Evolutionary conservation across 2,113 vertebrate species (phyloP), one percentile per base, ranked within the genome.

Genomic region (Sinocyclocheilus maitianheensis): DNA sequence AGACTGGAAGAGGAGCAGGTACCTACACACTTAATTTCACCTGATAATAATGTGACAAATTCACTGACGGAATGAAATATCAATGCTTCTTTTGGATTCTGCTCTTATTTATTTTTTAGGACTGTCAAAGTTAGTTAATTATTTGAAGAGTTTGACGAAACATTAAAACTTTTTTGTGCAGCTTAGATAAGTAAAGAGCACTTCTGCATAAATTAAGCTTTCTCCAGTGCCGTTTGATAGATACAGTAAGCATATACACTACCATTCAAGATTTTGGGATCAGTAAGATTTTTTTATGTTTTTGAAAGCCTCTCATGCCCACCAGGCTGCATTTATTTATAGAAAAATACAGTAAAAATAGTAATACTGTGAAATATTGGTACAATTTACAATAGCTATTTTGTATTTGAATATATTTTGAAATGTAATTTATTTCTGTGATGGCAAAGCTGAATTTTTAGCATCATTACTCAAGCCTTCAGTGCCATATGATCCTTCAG

Each of bases 1-100:
- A 94, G 95, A 82, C 83, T 97, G 89, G 95, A 96, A 60, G 96
- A 97, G 87, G 96, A 97, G 79, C 97, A 98, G 96, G 97, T 96
- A 85, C 75, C 82, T 14, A 11, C 37, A 0, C 0, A 26, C n/a
- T 65, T 46, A 9, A 6, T 53, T 51, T 18, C 43, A 46, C 18
- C 20, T 2, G 5, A 51, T 46, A 34, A 26, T 24, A 16, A 55
- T 63, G 40, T 30, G 24, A 53, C 16, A n/a, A 30, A 34, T 48
- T 43, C 71, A 24, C 9, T 43, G n/a, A 76, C 22, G 22, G 8
- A 43, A 43, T 30, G 12, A 40, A 24, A 63, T 63, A 6, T 20
- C 53, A 60, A 60, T 1, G 58, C 40, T 30, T 22, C 22, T 51
- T 40, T 40, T 40, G 69, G 34, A 60, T 60, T 60, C 20, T 8